Base-by-base conservation (phyloP, 1,140 invertebrate genomes). In the Orchesella cincta region DNA sequence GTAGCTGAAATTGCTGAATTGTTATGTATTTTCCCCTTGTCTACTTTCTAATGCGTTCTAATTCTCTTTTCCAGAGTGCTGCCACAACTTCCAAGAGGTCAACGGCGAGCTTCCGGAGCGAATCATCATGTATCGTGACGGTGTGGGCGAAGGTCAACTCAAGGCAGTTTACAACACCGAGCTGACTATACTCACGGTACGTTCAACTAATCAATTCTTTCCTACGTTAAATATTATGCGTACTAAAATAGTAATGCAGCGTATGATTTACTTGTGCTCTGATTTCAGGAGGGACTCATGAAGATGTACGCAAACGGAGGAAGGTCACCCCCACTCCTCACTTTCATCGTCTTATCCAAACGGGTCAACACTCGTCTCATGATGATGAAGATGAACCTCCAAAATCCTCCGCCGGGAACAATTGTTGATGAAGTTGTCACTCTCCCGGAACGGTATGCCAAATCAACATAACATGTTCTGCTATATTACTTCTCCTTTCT, bases 61-160 rank as follows among this genome's bases (percentile, higher is more conserved):
- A 18, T 26, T 26, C 33, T 62, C 2, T 75, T 76, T 51, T 78
- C 1, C 77, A 81, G 81, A 89, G 62, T 90, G 91, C 0, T 81
- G 91, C 0, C 83, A 85, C 0, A 86, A 85, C 36, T 92, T 39
- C 26, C 35, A 26, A 23, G 36, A 5, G 12, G 71, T 39, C 12
- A 28, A 23, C 23, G 81, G 82, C 0, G 36, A 36, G 0, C 81
- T 90, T 1, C 90, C 90, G 0, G 81, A 83, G 0, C 84, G 86
- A 0, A 91, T 93, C 18, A 82, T 93, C 0, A 87, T 93, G 26
- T 94, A 91, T 83, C 87, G 93, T 1, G 93, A 94, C 83, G 92
- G 92, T n/a, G 92, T 94, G 0, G 92, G 93, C 0, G 94, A 96
- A 79, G 93, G 94, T 0, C 93, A 95, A 84, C 87, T 95, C 1